phyloP scores from a whole-genome alignment of 2,113 vertebrate genomes.

The Rhadina sibilatrix region DNA sequence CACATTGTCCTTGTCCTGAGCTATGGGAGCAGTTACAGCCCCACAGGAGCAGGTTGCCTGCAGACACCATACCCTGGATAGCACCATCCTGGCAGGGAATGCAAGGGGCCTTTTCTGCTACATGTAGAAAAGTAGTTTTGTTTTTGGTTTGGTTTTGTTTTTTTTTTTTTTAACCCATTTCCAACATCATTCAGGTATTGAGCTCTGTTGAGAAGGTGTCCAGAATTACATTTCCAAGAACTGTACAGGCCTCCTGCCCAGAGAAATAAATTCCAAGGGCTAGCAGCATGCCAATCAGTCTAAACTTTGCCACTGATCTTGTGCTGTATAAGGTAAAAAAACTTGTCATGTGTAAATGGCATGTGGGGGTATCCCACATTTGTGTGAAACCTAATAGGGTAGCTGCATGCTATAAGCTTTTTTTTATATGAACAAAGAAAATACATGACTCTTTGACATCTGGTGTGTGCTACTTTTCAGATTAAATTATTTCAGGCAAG shows the following conservation, averaged over 20 bases:
- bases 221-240: background rate
- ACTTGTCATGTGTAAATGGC: background rate
- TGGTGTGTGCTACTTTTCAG: background rate
- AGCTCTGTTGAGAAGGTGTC: background rate
- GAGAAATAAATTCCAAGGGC: background rate
- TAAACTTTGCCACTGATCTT: background rate
- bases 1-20: background rate
- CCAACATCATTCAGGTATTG: background rate
- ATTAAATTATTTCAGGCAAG: background rate
- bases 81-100: background rate
- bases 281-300: background rate
- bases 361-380: background rate
- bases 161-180: background rate
- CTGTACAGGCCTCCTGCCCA: background rate
- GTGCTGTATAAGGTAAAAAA: background rate
- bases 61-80: background rate
- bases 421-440: background rate
- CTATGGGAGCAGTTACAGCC: accelerated
- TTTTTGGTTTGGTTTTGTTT: too few species aligned
- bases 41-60: background rate
- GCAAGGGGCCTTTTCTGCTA: background rate
- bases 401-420: background rate
- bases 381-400: background rate
- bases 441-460: background rate
- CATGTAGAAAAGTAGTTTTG: background rate